Conservation (phyloP, 2,113 vertebrate genomes). For the Euleptes europaea region DNA sequence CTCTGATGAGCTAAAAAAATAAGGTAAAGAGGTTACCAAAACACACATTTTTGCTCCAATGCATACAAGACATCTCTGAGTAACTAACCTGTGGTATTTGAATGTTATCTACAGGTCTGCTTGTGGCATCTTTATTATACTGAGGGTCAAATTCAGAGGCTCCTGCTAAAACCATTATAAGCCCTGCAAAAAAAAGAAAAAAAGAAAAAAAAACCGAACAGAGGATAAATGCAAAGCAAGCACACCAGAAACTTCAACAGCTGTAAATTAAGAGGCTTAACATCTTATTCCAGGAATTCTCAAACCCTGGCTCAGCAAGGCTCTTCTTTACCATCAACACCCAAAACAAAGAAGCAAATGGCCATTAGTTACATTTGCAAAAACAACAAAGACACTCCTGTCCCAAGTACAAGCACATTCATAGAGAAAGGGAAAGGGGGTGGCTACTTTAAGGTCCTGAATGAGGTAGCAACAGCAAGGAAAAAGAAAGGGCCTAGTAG, state of each 20-base stretch:
- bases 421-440: not conserved
- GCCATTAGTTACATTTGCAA: not conserved
- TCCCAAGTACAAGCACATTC: too few species aligned
- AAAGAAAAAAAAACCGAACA: too few species aligned
- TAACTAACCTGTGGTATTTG: conserved; percentile 92
- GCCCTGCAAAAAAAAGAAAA: conserved; percentile 78
- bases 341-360: not conserved
- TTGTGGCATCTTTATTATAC: conserved; percentile 97
- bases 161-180: conserved; percentile 94
- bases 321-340: conserved; percentile 7
- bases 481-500: not conserved
- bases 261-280: not conserved
- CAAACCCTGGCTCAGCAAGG: not conserved
- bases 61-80: conserved; percentile 11
- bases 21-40: conserved; percentile 22
- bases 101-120: conserved; percentile 94
- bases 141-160: conserved; percentile 97
- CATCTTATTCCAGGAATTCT: conserved; percentile 7
- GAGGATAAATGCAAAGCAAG: conserved; percentile 4
- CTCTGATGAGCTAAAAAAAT: conserved; percentile 89
- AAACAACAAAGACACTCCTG: too few species aligned
- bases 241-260: not conserved
- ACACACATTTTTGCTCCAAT: not conserved
- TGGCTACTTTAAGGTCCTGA: not conserved
- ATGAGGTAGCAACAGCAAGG: not conserved